Base-by-base conservation (phyloP, 2,113 vertebrate species). In the Perca fluviatilis region DNA sequence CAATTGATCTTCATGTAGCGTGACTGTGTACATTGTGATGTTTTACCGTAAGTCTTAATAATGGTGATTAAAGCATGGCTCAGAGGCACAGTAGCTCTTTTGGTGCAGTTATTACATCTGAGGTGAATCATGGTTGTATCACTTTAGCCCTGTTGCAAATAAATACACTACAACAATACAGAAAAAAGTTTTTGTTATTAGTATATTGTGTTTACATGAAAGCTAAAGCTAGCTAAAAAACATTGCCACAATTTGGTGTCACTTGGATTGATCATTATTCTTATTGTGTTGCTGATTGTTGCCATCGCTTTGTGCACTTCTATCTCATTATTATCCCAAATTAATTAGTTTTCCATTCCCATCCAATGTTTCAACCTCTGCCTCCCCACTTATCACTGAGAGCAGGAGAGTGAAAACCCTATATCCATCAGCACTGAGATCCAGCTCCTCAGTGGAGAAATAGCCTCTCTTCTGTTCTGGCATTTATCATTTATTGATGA, bases 401-500 rank as follows among this genome's bases (percentile, higher is more conserved):
- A 77, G 80, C 78, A 53, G 4, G 79, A 60, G 53, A 87, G 19
- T 47, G 60, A 66, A 82, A 66, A 80, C 79, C 84, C 79, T 18
- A 63, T 77, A 81, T 87, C 80, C 73, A 81, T 91, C 84, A 84
- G 54, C 46, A 23, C 57, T 62, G 58, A 73, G 49, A 87, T 87
- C 70, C 71, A 78, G 65, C 84, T 89, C 61, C 75, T 80, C 77
- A 36, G 71, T 50, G 74, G 84, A 85, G 79, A 79, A 87, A 91
- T 70, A 71, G 78, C 82, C 84, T 85, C 69, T 84, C 74, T 43
- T 82, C 62, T 77, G 61, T 86, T 86, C 81, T 89, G 79, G 68
- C 83, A 89, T 92, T 88, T 91, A 86, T 91, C 90, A 92, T 85
- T 92, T 91, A 92, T 92, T 92, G 86, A 93, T 91, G 89, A 91